These are phyloP conservation scores for Bugula neritina DNA, from an alignment of 2,888 invertebrate species.

Conservation along the genomic window DNA sequence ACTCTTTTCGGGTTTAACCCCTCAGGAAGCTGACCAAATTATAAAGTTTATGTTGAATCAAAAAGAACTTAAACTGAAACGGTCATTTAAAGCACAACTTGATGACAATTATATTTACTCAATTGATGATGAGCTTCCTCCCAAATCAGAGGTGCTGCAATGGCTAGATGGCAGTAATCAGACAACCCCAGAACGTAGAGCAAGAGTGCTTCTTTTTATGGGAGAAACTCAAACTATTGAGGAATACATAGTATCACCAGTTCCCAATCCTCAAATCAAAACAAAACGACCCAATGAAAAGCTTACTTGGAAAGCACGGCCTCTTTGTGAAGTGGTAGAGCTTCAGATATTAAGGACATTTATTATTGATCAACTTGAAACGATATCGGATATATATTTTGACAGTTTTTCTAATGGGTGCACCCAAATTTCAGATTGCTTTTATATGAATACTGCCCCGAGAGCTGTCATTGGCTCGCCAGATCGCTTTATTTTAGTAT, in stretches of 20 bases:
- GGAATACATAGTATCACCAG: slow-evolving; percentile 16
- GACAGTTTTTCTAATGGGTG: background rate
- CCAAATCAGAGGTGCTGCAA: background rate
- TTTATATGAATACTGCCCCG: background rate
- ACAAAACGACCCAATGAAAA: background rate
- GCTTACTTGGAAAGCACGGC: slow-evolving; percentile 17
- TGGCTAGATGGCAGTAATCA: background rate
- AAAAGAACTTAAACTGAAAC: background rate
- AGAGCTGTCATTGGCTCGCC: background rate
- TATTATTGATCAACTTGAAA: background rate
- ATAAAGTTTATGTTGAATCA: background rate
- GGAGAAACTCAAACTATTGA: background rate
- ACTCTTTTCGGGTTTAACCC: background rate
- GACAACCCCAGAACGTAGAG: background rate
- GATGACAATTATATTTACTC: slow-evolving; percentile 16
- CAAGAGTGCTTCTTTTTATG: slow-evolving; percentile 11
- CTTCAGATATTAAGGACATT: background rate
- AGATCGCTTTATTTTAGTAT: background rate
- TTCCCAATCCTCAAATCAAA: background rate
- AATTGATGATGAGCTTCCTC: slow-evolving; percentile 13
- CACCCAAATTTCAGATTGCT: background rate
- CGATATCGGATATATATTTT: background rate
- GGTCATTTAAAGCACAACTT: background rate
- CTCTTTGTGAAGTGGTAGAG: slow-evolving; percentile 13
- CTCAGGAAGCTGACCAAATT: background rate